Evolutionary conservation across 2,797 vertebrate species (phyloP), one percentile per base, ranked within the genome.

Genomic region (Phyllotis vaccarum): DNA sequence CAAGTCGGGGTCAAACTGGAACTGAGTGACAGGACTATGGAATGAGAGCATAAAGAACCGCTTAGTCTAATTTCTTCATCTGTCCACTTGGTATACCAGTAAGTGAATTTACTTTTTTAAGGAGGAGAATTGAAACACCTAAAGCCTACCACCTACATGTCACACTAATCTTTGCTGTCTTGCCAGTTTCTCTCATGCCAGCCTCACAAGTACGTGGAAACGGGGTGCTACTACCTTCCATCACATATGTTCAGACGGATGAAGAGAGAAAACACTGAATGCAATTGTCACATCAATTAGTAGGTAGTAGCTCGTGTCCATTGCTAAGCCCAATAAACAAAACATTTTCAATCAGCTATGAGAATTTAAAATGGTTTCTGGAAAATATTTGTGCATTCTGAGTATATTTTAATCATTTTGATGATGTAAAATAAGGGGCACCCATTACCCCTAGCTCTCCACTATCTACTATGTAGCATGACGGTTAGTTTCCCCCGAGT

Each of bases 31-130:
- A 83, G 21, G 6, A 16, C 27, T 74, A 17, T 43, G 22, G 12
- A 12, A 21, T 54, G 46, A 31, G 40, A 2, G 64, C 11, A 94
- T 21, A 82, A 72, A 82, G 60, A 79, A 64, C 14, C 19, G 68
- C 89, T 81, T 40, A 56, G 43, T 16, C 46, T 66, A 40, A 74
- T 75, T 74, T 72, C 12, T 56, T 94, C 43, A 82, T 17, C 49
- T 74, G 31, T 83, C 86, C 75, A 82, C 66, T 31, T 43, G 2
- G 14, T 66, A 6, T 37, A 64, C 7, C 49, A 85, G 58, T 40
- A 91, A 89, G n/a, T 19, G 80, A 27, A 46, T 19, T 89, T 62
- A 88, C 72, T 79, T 93, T 86, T 27, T 12, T 31, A 68, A 58
- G 7, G 19, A 81, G n/a, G 10, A 87, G 75, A 83, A 3, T n/a